Evolutionary conservation across 2,797 vertebrate genomes (phyloP), one percentile per base, ranked within the genome.

Genomic region (Lycodopsis pacificus): DNA sequence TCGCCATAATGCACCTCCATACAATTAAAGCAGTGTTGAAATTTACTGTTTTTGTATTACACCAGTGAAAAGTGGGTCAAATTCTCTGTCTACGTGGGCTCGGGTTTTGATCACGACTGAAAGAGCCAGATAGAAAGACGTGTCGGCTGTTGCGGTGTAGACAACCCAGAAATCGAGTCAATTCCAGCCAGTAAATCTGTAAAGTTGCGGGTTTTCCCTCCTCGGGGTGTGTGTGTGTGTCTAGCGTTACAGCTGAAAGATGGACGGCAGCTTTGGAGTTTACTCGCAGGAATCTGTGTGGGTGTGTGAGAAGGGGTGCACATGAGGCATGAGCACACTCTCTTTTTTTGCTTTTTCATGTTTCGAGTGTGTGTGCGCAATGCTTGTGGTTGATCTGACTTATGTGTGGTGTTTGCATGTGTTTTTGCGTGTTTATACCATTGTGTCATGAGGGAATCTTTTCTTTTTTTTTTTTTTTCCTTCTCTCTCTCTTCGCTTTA

Each of bases 231-330:
- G 83, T 83, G 66, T 88, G 79, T 88, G 83, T 83, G 82, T 87
- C 65, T 88, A 85, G 66, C 80, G 64, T 90, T 93, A 86, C 88
- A 88, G 87, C 88, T 89, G 72, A 85, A 90, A 87, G 84, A 83
- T 78, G 84, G 68, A 83, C 86, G 76, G 82, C 80, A 79, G 85
- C 70, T 59, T 76, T 73, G 63, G 81, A 83, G 82, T 90, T 90
- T 89, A 80, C 85, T 88, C 77, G 61, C 80, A 88, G 90, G 93
- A 93, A 93, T 90, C 85, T 91, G 90, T 88, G 92, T 93, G 93
- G 92, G 90, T 88, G 90, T 88, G 91, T 94, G 89, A 86, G 91
- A 92, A 89, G 82, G 85, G 64, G 46, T 76, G 73, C 80, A 83
- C 82, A 72, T 68, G 27, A 27, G 27, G 27, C 27, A 27, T 3